These are phyloP conservation scores for Cirrhinus mrigala DNA, from an alignment of 2,797 vertebrate genomes.

Conservation along the genomic window DNA sequence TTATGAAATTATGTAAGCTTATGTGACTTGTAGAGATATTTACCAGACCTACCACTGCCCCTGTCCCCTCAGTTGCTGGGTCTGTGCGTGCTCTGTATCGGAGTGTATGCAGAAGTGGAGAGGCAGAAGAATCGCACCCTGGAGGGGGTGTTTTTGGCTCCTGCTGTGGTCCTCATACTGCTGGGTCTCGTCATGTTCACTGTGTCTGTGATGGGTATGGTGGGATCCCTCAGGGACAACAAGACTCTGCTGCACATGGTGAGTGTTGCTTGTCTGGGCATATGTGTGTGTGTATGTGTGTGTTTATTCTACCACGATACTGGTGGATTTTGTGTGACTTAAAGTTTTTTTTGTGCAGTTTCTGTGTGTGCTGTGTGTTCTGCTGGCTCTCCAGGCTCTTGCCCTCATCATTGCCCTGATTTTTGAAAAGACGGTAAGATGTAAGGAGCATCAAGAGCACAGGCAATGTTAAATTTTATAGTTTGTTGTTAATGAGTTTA, in stretches of 20 bases:
- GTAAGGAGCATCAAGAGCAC: neutral
- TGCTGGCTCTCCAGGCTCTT: conserved; percentile 85
- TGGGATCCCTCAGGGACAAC: conserved; percentile 92
- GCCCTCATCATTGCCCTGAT: conserved; percentile 83
- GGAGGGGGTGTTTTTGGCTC: conserved; percentile 90
- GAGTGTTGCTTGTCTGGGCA: conserved; percentile 55
- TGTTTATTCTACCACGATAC: neutral
- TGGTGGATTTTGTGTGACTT: neutral
- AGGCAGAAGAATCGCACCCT: conserved; percentile 88
- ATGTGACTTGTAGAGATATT: conserved; percentile 7
- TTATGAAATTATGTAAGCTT: neutral
- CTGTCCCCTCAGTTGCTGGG: conserved; percentile 80
- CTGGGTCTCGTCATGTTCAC: conserved; percentile 88
- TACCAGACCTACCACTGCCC: neutral
- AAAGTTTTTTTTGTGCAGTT: conserved; percentile 76
- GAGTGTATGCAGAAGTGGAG: conserved; percentile 90
- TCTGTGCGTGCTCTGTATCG: conserved; percentile 85
- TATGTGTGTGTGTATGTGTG: neutral
- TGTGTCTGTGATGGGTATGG: conserved; percentile 88
- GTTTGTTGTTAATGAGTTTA: neutral
- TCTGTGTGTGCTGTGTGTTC: conserved; percentile 86
- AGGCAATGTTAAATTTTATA: neutral
- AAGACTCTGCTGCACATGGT: conserved; percentile 86
- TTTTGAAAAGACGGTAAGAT: conserved; percentile 86
- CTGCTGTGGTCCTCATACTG: conserved; percentile 88